Evolutionary conservation across 2,113 vertebrate genomes (phyloP), one percentile per base, ranked within the genome.

Genomic region (Rhabdornis inornatus): DNA sequence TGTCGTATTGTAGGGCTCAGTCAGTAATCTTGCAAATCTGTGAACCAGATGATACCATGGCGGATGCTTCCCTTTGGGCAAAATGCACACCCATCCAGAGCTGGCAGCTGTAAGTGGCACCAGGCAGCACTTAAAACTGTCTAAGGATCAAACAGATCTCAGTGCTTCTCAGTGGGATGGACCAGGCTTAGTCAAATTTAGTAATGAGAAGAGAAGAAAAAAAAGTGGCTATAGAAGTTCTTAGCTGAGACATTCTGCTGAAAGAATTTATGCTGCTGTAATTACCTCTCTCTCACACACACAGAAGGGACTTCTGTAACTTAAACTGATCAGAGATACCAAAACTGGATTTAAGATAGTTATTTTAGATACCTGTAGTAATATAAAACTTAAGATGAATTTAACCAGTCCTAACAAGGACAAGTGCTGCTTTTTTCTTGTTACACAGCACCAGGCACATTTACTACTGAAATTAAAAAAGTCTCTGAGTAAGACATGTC

Each of bases 91-190:
- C 4, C 10, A 49, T 42, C 16, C 9, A 17, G 57, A 81, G 20
- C 13, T 45, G n/a, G 49, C 49, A 64, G 81, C 23, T 52, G 2
- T 35, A 37, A 42, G 56, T 37, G 64, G 56, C 37, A 30, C n/a
- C 9, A 45, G 13, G n/a, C 35, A 91, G n/a, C 61, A 37, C 57
- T 12, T 56, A 16, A 56, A 75, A 71, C 22, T 22, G 31, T 3
- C n/a, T 20, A 55, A 45, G 57, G 61, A 78, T 59, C 56, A 92
- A 81, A 40, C 2, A 39, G 13, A 56, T 70, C 56, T 25, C 2
- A 2, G 37, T 7, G 7, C 5, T 83, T 50, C 27, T 50, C 77
- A 87, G 1, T 0, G 2, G 21, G 16, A 75, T 13, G 33, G 33
- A 92, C 33, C 21, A 68, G 31, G 18, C 27, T 84, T 40, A 44